These are phyloP conservation scores for Euplexia lucipara DNA, from an alignment of 2,888 invertebrate genomes.

Conservation along the genomic window DNA sequence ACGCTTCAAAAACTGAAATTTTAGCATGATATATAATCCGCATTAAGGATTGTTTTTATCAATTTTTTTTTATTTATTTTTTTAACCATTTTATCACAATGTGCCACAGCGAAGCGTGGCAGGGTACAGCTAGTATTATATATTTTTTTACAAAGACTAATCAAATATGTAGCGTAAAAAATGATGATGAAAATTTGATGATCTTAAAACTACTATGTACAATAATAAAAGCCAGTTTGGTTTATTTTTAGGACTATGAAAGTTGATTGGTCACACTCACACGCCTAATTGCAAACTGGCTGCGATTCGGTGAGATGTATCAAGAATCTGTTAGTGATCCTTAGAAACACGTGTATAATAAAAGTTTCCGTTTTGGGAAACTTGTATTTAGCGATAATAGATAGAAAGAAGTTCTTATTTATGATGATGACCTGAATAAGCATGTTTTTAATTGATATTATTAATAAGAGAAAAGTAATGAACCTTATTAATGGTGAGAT, in stretches of 20 bases:
- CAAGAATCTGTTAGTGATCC: slow-evolving; percentile 18
- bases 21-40: too few species aligned
- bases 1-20: too few species aligned
- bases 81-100: too few species aligned
- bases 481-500: too few species aligned
- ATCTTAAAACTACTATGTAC: not conserved
- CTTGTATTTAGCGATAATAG: not conserved
- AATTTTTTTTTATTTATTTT: too few species aligned
- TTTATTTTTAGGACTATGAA: slow-evolving; percentile 19
- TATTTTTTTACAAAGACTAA: not conserved
- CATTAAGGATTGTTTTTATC: too few species aligned
- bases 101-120: too few species aligned
- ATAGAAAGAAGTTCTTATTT: slow-evolving; percentile 3
- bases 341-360: slow-evolving; percentile 3
- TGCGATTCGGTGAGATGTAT: slow-evolving; percentile 3
- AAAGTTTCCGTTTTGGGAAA: slow-evolving; percentile 11
- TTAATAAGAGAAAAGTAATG: not conserved
- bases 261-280: slow-evolving; percentile 12
- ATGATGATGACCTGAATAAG: slow-evolving; percentile 1
- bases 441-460: not conserved
- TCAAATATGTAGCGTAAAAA: slow-evolving; percentile 22
- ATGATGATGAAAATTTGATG: not conserved
- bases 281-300: slow-evolving; percentile 25
- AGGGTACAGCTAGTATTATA: too few species aligned
- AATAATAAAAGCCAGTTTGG: slow-evolving; percentile 26